Percentiles rank a stretch among this genome's conserved stretches.
These are phyloP conservation scores for Aspidiotus destructor DNA, from an alignment of 2,888 invertebrate genomes.

Conservation along the genomic window DNA sequence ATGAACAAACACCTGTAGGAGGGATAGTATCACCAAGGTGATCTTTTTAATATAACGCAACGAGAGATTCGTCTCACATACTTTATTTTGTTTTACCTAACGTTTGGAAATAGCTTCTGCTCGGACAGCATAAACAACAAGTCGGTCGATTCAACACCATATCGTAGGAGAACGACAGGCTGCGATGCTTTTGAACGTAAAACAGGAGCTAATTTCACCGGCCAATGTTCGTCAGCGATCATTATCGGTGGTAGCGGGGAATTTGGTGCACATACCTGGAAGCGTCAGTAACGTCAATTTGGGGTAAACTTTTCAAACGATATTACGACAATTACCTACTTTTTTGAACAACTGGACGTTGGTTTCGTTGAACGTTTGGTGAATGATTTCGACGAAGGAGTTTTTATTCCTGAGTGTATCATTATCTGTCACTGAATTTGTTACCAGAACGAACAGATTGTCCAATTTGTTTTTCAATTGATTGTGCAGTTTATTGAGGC, in stretches of 20 bases:
- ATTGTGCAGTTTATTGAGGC: constrained; percentile 5
- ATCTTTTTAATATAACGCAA: too few relatives aligned
- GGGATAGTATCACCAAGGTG: neutral
- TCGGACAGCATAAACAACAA: constrained; percentile 14
- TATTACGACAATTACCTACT: neutral
- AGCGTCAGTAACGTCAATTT: neutral
- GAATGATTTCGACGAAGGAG: constrained; percentile 12
- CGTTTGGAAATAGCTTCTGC: constrained; percentile 12
- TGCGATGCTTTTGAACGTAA: constrained; percentile 11
- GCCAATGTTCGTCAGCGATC: constrained; percentile 20
- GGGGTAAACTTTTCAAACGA: neutral
- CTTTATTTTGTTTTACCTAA: constrained; percentile 3
- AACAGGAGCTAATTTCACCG: constrained; percentile 14
- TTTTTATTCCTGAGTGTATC: constrained; percentile 1
- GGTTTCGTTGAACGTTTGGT: neutral
- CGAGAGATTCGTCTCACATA: too few relatives aligned
- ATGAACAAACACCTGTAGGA: constrained; percentile 53
- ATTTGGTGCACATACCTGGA: neutral
- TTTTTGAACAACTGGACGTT: constrained; percentile 17
- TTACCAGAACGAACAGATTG: constrained; percentile 7
- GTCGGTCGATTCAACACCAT: constrained; percentile 12
- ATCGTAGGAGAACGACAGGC: constrained; percentile 11
- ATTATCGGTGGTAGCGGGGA: constrained; percentile 6
- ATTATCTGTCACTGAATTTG: constrained; percentile 7
- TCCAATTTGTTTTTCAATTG: constrained; percentile 7